Evolutionary conservation across 2,888 invertebrate genomes (phyloP).

Genomic region (Tricholauxania praeusta): DNA sequence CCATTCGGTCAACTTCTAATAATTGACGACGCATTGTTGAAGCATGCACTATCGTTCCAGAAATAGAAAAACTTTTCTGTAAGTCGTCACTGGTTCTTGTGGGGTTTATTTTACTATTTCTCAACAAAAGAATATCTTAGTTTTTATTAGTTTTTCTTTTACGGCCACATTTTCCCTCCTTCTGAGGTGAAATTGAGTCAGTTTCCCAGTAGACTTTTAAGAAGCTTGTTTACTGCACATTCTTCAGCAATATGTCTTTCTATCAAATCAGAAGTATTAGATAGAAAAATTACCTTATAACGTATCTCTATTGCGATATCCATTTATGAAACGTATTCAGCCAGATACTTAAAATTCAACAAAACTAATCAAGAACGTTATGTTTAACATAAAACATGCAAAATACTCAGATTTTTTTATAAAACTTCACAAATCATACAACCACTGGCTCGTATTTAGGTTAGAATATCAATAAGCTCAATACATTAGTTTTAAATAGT

Average conservation of each 20-base stretch:
- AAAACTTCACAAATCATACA: not conserved
- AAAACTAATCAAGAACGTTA: not conserved
- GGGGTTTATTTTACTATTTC: too few relatives aligned
- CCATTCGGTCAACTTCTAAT: slow-evolving; percentile 2
- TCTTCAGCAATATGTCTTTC: slow-evolving; percentile 4
- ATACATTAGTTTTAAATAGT: not conserved
- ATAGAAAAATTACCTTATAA: not conserved
- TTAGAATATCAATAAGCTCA: not conserved
- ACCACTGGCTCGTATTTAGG: not conserved
- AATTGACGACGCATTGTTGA: not conserved
- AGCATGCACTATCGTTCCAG: not conserved
- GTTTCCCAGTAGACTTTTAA: too few relatives aligned
- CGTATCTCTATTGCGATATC: slow-evolving; percentile 4
- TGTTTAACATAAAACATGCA: not conserved
- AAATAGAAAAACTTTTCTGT: not conserved
- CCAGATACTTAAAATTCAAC: not conserved
- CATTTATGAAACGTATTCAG: not conserved
- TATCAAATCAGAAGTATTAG: not conserved
- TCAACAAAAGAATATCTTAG: too few relatives aligned
- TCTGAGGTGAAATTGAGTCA: too few relatives aligned
- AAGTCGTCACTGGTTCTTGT: too few relatives aligned
- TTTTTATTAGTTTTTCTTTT: too few relatives aligned
- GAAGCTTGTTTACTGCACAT: not conserved
- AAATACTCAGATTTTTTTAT: not conserved
- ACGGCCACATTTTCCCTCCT: too few relatives aligned